phyloP scores from a whole-genome alignment of 1,140 invertebrate species.

The Danaus melanippus region DNA sequence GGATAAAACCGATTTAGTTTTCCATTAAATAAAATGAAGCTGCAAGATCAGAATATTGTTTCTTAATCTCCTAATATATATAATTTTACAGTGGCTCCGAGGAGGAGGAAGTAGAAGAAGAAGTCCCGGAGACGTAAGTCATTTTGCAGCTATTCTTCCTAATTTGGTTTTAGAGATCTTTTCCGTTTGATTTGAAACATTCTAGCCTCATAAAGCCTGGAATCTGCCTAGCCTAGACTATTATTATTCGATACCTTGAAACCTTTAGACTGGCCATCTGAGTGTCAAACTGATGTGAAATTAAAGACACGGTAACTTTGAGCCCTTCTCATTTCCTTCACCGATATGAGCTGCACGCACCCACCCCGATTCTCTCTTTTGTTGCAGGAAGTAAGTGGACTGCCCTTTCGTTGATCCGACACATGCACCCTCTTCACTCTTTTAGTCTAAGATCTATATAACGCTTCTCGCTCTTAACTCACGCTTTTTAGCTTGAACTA shows the following conservation, averaged over 20 bases:
- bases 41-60: not conserved
- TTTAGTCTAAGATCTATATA: conserved; percentile 58
- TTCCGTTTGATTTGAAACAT: conserved; percentile 48
- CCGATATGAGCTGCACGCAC: conserved; percentile 57
- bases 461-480: conserved; percentile 52
- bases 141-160: conserved; percentile 21
- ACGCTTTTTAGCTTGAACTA: conserved; percentile 28
- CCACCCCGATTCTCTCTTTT: conserved; percentile 67
- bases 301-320: conserved; percentile 15
- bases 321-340: conserved; percentile 19
- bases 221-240: conserved; percentile 45
- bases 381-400: conserved; percentile 76
- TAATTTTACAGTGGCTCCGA: conserved; percentile 72
- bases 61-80: conserved; percentile 10
- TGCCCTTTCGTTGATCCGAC: conserved; percentile 64
- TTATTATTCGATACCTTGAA: conserved; percentile 34
- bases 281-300: conserved; percentile 19
- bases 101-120: conserved; percentile 79
- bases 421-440: conserved; percentile 51
- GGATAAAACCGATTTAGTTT: no score
- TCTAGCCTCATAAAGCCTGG: conserved; percentile 53
- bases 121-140: conserved; percentile 80
- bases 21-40: conserved; percentile 2
- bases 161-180: conserved; percentile 35
- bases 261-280: conserved; percentile 1